Evolutionary conservation across 2,888 invertebrate species (phyloP).

Genomic region (Melanotus villosus): DNA sequence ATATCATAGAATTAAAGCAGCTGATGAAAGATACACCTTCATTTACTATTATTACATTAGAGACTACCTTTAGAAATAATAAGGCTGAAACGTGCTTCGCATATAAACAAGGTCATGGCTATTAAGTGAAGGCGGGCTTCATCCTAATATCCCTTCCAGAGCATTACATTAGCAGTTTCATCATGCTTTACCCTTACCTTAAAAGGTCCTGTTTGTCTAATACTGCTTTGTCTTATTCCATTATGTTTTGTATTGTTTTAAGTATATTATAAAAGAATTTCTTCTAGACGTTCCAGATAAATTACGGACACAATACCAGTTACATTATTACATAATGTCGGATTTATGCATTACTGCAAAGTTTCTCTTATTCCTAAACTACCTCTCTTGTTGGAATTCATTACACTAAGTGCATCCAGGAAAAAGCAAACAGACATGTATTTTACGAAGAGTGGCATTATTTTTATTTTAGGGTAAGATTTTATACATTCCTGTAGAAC

Average conservation of each 20-base stretch:
- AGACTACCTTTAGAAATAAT: constrained; percentile 47
- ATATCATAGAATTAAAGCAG: constrained; percentile 23
- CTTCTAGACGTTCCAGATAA: not conserved
- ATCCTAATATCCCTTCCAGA: constrained; percentile 44
- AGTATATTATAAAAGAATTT: not conserved
- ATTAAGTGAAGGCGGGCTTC: constrained; percentile 42
- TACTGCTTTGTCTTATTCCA: constrained; percentile 42
- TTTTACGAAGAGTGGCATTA: no score
- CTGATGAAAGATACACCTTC: constrained; percentile 40
- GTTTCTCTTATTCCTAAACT: no score
- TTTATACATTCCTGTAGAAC: no score
- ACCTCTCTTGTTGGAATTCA: no score
- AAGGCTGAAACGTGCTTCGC: constrained; percentile 45
- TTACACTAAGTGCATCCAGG: no score
- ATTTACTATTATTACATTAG: constrained; percentile 45
- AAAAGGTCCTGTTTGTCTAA: constrained; percentile 42
- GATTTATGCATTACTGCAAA: not conserved
- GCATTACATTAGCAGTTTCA: constrained; percentile 47
- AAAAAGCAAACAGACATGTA: no score
- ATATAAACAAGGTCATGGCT: constrained; percentile 45
- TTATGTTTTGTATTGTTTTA: constrained; percentile 32
- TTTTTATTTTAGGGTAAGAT: not conserved
- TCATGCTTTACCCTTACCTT: constrained; percentile 46
- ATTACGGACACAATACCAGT: not conserved
- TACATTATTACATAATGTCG: not conserved